Percentiles rank a stretch among this genome's conserved stretches.
Evolutionary conservation across 1,140 invertebrate genomes (phyloP).

Genomic region (Drosophila pruinosa): DNA sequence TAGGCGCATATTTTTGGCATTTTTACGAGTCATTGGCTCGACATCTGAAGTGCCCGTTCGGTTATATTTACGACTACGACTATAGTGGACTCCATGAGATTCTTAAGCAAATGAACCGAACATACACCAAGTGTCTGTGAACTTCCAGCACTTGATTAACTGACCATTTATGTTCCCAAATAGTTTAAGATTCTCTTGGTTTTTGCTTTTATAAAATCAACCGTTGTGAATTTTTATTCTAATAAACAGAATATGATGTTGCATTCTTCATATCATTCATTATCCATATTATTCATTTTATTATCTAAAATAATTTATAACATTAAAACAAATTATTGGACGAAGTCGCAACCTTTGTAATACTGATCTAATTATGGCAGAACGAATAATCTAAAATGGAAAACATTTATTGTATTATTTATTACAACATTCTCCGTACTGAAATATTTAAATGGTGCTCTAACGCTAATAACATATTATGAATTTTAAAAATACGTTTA

Average conservation of each 20-base stretch:
- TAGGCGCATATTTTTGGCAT: constrained; percentile 77
- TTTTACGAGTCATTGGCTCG: constrained; percentile 79
- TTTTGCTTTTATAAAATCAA: background rate
- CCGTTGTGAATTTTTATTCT: no score
- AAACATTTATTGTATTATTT: no score
- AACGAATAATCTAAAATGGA: no score
- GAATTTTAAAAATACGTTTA: no score
- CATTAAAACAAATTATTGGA: background rate
- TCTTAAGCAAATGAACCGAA: constrained; percentile 66
- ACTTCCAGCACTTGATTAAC: constrained; percentile 28
- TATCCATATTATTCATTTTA: no score
- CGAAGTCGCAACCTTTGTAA: no score
- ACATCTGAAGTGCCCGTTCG: constrained; percentile 61
- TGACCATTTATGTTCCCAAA: constrained; percentile 6
- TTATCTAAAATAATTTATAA: background rate
- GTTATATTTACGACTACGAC: constrained; percentile 48
- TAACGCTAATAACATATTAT: no score
- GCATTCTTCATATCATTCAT: no score
- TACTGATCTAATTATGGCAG: no score
- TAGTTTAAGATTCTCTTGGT: background rate
- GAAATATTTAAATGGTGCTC: no score
- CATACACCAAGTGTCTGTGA: background rate
- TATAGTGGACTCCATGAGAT: constrained; percentile 38
- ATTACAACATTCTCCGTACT: no score
- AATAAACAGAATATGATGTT: no score